These are phyloP conservation scores for Neofelis nebulosa DNA, from an alignment of 2,113 vertebrate species.

Conservation along the genomic window DNA sequence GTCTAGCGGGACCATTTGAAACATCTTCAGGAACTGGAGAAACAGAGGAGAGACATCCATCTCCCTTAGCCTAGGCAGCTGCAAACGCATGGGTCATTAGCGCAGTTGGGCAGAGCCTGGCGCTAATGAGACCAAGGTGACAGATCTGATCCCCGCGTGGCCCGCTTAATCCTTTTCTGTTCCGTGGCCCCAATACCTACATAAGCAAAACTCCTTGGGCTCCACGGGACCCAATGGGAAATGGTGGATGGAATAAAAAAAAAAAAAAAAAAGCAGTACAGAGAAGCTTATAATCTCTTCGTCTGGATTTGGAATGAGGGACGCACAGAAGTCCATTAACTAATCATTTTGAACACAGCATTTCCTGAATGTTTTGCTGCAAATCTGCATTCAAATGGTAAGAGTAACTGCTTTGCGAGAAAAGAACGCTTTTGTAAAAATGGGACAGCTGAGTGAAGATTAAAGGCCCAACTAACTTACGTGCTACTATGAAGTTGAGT, in stretches of 20 bases:
- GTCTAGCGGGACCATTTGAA: conserved; percentile 56
- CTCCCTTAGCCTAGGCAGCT: conserved; percentile 58
- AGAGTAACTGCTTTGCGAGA: not conserved
- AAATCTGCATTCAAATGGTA: not conserved
- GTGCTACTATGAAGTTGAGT: not conserved
- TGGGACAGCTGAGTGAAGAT: not conserved
- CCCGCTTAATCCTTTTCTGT: not conserved
- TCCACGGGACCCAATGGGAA: not conserved
- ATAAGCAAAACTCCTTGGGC: not conserved
- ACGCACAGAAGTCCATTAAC: not conserved
- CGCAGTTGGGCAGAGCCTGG: not conserved
- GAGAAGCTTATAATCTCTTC: not conserved
- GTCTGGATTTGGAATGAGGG: not conserved
- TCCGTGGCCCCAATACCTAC: not conserved
- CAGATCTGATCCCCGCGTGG: not conserved
- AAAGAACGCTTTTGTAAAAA: not conserved
- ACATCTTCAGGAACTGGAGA: conserved; percentile 57
- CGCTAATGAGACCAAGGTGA: conserved; percentile 25
- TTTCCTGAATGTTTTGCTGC: not conserved
- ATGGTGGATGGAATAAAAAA: not conserved
- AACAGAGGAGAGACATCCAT: conserved; percentile 40
- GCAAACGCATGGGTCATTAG: not conserved
- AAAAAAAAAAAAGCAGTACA: not conserved
- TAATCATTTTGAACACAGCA: not conserved
- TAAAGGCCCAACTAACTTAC: not conserved